Evolutionary conservation across 2,113 vertebrate species (phyloP).

Genomic region (Acrocephalus arundinaceus): DNA sequence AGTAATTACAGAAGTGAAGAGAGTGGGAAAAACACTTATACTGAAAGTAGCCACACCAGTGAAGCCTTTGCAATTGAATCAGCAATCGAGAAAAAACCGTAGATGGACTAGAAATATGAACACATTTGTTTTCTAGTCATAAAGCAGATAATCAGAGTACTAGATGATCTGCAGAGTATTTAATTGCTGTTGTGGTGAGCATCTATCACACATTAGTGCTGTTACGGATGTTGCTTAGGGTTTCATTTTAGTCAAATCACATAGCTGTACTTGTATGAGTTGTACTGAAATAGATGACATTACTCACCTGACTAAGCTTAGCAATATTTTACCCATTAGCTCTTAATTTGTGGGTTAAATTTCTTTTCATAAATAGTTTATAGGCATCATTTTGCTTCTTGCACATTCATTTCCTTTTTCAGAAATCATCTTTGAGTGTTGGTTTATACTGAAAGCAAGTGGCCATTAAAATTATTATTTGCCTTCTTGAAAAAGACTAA

Average conservation of each 20-base stretch:
- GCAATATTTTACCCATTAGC: conserved; percentile 55
- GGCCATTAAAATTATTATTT: background rate
- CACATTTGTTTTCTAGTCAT: conserved; percentile 17
- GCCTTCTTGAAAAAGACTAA: conserved; percentile 14
- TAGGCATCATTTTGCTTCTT: conserved; percentile 6
- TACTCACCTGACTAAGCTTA: conserved; percentile 32
- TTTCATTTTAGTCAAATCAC: conserved; percentile 7
- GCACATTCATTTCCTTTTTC: conserved; percentile 46
- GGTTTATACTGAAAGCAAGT: conserved; percentile 44
- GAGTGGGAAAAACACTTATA: background rate
- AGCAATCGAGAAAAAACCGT: accelerated
- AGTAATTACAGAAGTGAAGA: background rate
- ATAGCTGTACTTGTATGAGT: background rate
- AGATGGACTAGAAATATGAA: background rate
- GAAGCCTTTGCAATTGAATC: background rate
- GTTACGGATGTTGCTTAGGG: background rate
- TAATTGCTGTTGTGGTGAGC: conserved; percentile 39
- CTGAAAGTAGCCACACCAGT: background rate
- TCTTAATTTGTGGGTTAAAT: conserved; percentile 51
- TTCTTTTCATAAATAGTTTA: conserved; percentile 63
- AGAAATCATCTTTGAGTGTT: conserved; percentile 14
- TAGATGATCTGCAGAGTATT: background rate
- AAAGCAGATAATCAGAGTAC: background rate
- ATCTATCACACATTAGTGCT: conserved; percentile 21
- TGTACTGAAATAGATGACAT: conserved; percentile 17